phyloP scores from a whole-genome alignment of 2,797 vertebrate genomes.

The Staurois parvus region DNA sequence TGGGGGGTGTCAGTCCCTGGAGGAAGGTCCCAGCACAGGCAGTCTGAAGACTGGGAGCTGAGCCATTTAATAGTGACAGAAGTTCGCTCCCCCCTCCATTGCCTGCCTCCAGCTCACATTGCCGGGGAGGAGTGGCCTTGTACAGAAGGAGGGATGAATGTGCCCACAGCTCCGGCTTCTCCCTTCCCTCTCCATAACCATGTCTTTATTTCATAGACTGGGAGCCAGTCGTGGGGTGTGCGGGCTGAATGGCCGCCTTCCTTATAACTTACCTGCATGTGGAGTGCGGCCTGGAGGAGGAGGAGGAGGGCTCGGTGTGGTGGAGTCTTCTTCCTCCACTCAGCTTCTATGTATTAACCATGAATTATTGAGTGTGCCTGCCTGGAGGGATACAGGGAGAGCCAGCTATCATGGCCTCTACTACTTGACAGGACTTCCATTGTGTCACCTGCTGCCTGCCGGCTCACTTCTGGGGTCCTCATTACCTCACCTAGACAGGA shows the following conservation, averaged over 20 bases:
- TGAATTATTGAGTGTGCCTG: slow-evolving; percentile 47
- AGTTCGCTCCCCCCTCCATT: background rate
- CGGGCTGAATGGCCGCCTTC: background rate
- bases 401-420: background rate
- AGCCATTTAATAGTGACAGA: slow-evolving; percentile 49
- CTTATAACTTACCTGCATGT: background rate
- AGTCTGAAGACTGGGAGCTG: slow-evolving; percentile 28
- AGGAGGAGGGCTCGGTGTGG: too few species aligned
- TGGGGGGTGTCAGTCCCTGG: slow-evolving; percentile 1
- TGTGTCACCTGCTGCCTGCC: slow-evolving; percentile 1
- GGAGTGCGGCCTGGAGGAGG: background rate
- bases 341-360: slow-evolving; percentile 43
- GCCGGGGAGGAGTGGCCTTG: slow-evolving; percentile 34
- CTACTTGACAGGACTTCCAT: background rate
- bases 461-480: too few species aligned
- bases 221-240: background rate
- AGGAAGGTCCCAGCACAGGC: background rate
- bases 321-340: background rate
- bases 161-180: background rate
- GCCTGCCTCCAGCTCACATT: slow-evolving; percentile 28
- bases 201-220: background rate
- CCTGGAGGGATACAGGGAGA: slow-evolving; percentile 3
- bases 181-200: too few species aligned
- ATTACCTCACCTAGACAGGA: too few species aligned
- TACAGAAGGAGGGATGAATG: background rate